Percentiles rank a stretch among this genome's conserved stretches.
These are phyloP conservation scores for Leuciscus idus DNA, from an alignment of 2,113 vertebrate genomes.

Conservation along the genomic window DNA sequence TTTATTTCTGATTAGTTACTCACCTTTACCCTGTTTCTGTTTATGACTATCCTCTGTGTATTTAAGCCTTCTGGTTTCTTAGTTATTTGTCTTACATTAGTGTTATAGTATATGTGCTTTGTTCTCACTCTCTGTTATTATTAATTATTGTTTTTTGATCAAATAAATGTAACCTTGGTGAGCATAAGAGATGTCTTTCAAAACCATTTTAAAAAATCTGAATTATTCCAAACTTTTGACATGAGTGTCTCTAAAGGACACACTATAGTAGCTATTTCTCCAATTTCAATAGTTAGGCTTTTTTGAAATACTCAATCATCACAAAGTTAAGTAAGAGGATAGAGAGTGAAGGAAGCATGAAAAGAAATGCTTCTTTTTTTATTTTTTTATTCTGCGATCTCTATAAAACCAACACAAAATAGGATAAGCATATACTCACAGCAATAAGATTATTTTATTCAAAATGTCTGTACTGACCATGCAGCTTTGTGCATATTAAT, in stretches of 20 bases:
- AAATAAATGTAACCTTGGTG: neutral
- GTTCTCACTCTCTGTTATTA: too few relatives aligned
- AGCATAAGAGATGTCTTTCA: neutral
- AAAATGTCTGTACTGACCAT: neutral
- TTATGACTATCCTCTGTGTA: too few relatives aligned
- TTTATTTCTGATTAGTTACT: too few relatives aligned
- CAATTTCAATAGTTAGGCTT: neutral
- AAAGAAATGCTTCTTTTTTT: too few relatives aligned
- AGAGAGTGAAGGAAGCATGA: neutral
- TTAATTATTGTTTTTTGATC: neutral
- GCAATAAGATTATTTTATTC: neutral
- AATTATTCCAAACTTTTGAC: neutral
- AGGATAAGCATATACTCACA: too few relatives aligned
- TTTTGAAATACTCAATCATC: neutral
- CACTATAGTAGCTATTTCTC: neutral
- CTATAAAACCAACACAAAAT: neutral
- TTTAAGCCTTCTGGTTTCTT: too few relatives aligned
- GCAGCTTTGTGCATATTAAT: neutral
- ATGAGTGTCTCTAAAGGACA: neutral
- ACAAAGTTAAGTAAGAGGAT: neutral
- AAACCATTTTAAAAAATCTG: neutral
- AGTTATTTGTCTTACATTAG: too few relatives aligned
- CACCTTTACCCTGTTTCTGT: too few relatives aligned
- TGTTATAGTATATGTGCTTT: too few relatives aligned
- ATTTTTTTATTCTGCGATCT: neutral